These are phyloP conservation scores for Avahi laniger DNA, from an alignment of 2,797 vertebrate species.

Conservation along the genomic window DNA sequence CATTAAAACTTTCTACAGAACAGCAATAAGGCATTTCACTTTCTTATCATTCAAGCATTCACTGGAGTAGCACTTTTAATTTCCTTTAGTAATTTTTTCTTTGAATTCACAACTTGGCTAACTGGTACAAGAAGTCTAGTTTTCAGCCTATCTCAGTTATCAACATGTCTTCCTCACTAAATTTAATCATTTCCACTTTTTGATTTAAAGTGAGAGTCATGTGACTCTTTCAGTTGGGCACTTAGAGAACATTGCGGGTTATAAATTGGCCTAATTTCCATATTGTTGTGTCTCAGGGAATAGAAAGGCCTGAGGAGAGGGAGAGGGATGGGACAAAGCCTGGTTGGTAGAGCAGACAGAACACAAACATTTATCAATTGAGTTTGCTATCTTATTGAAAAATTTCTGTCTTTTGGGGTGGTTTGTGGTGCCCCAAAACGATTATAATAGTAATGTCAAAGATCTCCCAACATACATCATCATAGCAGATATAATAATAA, in stretches of 20 bases:
- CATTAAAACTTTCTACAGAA: neutral
- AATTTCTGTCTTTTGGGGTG: neutral
- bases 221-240: neutral
- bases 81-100: neutral
- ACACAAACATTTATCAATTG: neutral
- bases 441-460: neutral
- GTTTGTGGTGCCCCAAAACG: neutral
- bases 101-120: neutral
- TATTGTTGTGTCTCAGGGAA: neutral
- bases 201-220: neutral
- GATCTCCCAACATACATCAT: neutral
- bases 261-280: neutral
- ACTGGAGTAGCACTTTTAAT: neutral
- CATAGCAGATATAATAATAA: neutral
- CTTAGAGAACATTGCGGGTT: neutral
- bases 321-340: neutral
- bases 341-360: neutral
- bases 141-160: neutral
- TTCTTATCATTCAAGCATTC: neutral
- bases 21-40: neutral
- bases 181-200: neutral
- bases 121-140: neutral
- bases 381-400: neutral
- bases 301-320: neutral
- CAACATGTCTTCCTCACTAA: neutral